Evolutionary conservation across 2,113 vertebrate genomes (phyloP).

Genomic region (Pogona vitticeps): DNA sequence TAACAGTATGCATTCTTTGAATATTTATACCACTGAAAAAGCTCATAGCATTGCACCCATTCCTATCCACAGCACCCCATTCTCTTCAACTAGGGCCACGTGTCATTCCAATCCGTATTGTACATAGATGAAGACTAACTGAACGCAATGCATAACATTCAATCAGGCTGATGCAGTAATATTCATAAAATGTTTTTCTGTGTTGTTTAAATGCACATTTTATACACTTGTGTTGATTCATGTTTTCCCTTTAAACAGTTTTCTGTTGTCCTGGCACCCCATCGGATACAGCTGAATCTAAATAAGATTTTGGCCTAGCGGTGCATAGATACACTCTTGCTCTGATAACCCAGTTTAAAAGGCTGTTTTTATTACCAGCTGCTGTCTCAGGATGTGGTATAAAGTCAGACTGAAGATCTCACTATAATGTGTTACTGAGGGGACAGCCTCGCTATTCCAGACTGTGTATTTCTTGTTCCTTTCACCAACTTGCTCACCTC

Average conservation of each 20-base stretch:
- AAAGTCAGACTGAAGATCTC: constrained; percentile 38
- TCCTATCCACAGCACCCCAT: constrained; percentile 8
- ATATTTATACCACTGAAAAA: not conserved
- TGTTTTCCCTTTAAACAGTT: not conserved
- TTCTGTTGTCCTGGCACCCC: not conserved
- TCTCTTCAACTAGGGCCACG: constrained; percentile 24
- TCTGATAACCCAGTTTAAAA: not conserved
- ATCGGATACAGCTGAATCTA: not conserved
- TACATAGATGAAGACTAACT: not conserved
- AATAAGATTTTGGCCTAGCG: not conserved
- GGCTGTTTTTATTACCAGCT: constrained; percentile 18
- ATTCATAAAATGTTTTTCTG: not conserved
- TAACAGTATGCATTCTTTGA: not conserved
- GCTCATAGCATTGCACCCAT: constrained; percentile 30
- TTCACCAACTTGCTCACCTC: not conserved
- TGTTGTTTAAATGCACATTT: rapidly evolving
- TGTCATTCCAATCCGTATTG: not conserved
- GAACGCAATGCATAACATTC: not conserved
- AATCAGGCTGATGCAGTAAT: not conserved
- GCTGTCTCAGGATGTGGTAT: constrained; percentile 39
- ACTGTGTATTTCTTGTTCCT: constrained; percentile 12
- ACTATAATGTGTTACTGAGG: constrained; percentile 8
- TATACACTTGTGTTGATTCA: not conserved
- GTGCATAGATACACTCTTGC: constrained; percentile 10
- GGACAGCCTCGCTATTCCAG: not conserved